Evolutionary conservation across 64 coral and sea anemone genomes (phyloP), one percentile per base, ranked within the genome.

Genomic region (Actinia tenebrosa): DNA sequence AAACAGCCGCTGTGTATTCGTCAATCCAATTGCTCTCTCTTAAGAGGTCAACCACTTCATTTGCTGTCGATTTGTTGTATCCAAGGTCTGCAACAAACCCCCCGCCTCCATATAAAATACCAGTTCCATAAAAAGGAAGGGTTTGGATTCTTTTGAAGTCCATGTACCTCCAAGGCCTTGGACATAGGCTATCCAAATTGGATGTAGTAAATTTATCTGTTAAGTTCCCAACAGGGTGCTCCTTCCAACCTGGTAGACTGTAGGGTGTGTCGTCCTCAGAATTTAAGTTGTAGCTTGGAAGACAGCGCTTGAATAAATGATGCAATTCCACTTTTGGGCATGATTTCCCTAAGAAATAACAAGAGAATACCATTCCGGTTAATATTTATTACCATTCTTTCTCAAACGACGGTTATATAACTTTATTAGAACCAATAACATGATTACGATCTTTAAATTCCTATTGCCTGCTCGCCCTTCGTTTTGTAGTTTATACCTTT

Each of bases 41-140:
- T 3, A 95, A 82, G 2, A 80, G 46, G 42, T 75, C 26, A 23
- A 92, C 16, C 7, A 92, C 64, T 5, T 45, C 43, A 10, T 54
- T 25, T 10, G 93, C 93, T 10, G 89, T 89, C n/a, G 17, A 69
- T 27, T 19, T 47, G 62, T 92, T 87, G 61, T 92, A 95, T 16
- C 93, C 93, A n/a, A 95, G 30, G 54, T 95, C 93, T 44, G 90
- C 93, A 27, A 95, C 87, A 54, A 83, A 95, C 1, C 93, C 93
- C 2, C 93, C 89, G 10, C 93, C 93, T 56, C 87, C 64, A 27
- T 95, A 95, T 22, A 75, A 80, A 20, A 63, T 87, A 69, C 86
- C 71, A 64, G 47, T 69, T 37, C 89, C 90, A 64, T 72, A 85
- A 18, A 89, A 82, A 44, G 89, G 79, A 7, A 95, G 52, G 10